phyloP scores from a whole-genome alignment of 1,140 invertebrate genomes.

The Formica exsecta region DNA sequence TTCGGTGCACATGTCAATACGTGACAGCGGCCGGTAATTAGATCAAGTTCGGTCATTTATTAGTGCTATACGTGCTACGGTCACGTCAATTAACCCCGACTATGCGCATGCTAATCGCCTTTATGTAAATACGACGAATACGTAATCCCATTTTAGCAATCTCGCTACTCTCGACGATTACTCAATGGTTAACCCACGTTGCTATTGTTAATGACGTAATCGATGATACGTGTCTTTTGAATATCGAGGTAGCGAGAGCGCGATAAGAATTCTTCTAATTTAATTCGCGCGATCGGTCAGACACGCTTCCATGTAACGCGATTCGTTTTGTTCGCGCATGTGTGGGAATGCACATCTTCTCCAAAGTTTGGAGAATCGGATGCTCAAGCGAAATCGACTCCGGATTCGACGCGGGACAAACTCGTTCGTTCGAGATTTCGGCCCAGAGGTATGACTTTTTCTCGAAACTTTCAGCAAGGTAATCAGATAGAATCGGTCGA shows the following conservation, averaged over 20 bases:
- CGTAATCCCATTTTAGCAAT: slow-evolving; percentile 72
- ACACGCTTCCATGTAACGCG: not conserved
- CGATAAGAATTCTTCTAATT: not conserved
- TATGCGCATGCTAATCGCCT: slow-evolving; percentile 77
- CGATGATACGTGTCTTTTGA: not conserved
- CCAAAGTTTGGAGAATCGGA: slow-evolving; percentile 24
- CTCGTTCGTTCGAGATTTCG: slow-evolving; percentile 44
- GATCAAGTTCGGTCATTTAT: slow-evolving; percentile 80
- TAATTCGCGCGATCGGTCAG: not conserved
- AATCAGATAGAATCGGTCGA: slow-evolving; percentile 53
- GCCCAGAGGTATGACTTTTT: slow-evolving; percentile 25
- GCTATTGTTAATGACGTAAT: not conserved
- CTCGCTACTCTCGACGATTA: not conserved
- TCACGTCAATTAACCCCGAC: slow-evolving; percentile 71
- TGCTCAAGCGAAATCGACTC: slow-evolving; percentile 23
- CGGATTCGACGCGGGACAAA: not conserved
- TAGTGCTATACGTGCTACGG: slow-evolving; percentile 66
- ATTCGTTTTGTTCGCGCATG: not conserved
- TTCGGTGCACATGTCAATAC: slow-evolving; percentile 73
- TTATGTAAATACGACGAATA: slow-evolving; percentile 80
- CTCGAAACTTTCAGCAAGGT: slow-evolving; percentile 55
- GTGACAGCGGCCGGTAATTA: slow-evolving; percentile 73
- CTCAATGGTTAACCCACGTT: not conserved
- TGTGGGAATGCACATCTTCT: not conserved
- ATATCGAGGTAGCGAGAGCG: not conserved